phyloP scores from a whole-genome alignment of 1,140 invertebrate genomes.

The Ostrea edulis region DNA sequence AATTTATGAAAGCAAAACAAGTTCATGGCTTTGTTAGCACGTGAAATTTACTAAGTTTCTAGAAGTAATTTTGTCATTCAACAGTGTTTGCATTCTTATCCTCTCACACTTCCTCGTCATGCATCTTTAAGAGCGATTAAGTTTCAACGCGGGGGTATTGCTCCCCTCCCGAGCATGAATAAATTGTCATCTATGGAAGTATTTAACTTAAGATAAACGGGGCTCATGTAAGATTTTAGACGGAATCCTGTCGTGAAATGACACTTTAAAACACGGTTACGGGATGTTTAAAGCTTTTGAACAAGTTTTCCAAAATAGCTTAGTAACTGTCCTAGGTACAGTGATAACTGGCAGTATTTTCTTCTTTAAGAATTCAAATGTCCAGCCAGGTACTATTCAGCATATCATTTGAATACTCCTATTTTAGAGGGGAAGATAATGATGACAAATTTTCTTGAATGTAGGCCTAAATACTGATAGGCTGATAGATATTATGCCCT shows the following conservation, averaged over 20 bases:
- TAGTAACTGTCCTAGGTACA: too few species aligned
- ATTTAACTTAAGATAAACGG: background rate
- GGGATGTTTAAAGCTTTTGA: background rate
- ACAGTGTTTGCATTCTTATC: background rate
- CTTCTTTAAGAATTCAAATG: background rate
- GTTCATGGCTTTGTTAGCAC: background rate
- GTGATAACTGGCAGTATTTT: too few species aligned
- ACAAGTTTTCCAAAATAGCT: too few species aligned
- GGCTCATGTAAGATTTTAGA: background rate
- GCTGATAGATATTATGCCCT: too few species aligned
- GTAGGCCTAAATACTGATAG: background rate
- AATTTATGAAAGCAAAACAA: background rate
- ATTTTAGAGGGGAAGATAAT: background rate
- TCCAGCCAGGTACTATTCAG: background rate
- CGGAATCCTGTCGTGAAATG: background rate
- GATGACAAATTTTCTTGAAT: background rate
- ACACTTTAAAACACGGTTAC: background rate
- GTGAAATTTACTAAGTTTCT: background rate
- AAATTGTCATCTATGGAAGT: background rate
- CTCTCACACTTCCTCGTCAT: background rate
- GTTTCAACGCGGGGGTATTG: background rate
- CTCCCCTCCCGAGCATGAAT: background rate
- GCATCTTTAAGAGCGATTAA: background rate
- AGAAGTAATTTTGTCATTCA: background rate
- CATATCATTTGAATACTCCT: slow-evolving; percentile 1